A percentile compares a stretch with the other conserved stretches of the same genome.
Conservation (phyloP, 2,888 invertebrate genomes). For the Aporophyla nigra region DNA sequence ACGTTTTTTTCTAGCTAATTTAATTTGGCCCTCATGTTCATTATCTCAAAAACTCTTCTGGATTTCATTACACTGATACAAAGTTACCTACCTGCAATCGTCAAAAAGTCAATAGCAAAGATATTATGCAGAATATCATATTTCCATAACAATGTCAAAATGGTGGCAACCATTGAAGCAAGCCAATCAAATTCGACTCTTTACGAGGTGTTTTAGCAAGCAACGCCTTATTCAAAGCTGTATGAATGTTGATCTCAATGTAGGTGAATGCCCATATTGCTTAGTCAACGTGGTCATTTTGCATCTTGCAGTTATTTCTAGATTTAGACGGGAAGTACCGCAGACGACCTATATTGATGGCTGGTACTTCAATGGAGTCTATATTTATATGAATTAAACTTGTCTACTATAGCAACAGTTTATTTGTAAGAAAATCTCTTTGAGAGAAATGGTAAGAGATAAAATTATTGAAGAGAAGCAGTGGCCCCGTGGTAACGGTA, state of each 20-base stretch:
- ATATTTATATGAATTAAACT: conserved; percentile 63
- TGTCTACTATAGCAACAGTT: conserved; percentile 36
- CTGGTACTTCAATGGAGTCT: conserved; percentile 63
- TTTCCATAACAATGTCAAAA: conserved; percentile 33
- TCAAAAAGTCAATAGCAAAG: conserved; percentile 7
- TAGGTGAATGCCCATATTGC: conserved; percentile 49
- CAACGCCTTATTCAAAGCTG: conserved; percentile 26
- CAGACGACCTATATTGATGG: conserved; percentile 77
- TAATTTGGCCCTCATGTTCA: not conserved
- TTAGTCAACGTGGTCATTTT: conserved; percentile 65
- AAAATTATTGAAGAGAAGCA: not conserved
- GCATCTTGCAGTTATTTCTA: conserved; percentile 71
- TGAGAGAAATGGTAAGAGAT: not conserved
- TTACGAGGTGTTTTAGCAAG: conserved; percentile 41
- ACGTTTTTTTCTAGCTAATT: too few species aligned
- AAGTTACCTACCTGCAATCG: too few species aligned
- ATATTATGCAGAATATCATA: conserved; percentile 28
- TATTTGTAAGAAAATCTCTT: not conserved
- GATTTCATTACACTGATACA: not conserved
- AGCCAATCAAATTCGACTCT: conserved; percentile 32
- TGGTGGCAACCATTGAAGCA: not conserved
- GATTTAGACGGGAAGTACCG: conserved; percentile 78
- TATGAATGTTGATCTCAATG: conserved; percentile 48
- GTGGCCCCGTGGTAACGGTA: too few species aligned
- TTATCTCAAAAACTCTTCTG: conserved; percentile 3